Conservation (phyloP, 2,797 vertebrate genomes). For the Sternotherus odoratus region DNA sequence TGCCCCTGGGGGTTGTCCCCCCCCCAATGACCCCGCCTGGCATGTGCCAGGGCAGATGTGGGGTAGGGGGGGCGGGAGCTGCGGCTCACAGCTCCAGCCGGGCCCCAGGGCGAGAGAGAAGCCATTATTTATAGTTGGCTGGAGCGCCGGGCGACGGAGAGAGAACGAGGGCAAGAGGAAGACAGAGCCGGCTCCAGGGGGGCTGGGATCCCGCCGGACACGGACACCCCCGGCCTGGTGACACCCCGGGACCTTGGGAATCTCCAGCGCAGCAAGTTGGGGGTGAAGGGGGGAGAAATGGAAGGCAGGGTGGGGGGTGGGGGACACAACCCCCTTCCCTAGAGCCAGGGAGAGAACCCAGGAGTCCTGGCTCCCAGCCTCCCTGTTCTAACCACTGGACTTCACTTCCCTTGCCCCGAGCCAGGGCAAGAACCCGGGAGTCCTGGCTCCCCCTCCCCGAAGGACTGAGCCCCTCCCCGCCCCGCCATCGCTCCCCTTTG, state of each 20-base stretch:
- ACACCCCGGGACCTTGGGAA: not conserved
- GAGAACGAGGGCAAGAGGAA: not conserved
- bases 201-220: no score
- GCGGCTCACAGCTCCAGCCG: no score
- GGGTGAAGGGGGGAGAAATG: not conserved
- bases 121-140: constrained; percentile 39
- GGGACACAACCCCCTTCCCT: not conserved
- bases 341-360: not conserved
- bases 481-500: no score
- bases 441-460: not conserved
- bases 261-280: no score
- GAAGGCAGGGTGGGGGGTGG: not conserved
- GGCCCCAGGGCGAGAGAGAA: not conserved
- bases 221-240: not conserved
- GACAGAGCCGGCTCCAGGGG: no score
- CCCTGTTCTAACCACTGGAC: not conserved
- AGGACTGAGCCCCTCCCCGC: not conserved
- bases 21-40: no score
- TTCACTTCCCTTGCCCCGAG: not conserved
- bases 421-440: not conserved
- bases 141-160: not conserved
- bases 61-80: no score
- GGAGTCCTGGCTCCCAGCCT: not conserved
- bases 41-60: no score
- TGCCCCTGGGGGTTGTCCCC: not conserved